A percentile compares a stretch with the other conserved stretches of the same genome.
Evolutionary conservation across 1,140 invertebrate species (phyloP).

Genomic region (Cotesia vestalis): DNA sequence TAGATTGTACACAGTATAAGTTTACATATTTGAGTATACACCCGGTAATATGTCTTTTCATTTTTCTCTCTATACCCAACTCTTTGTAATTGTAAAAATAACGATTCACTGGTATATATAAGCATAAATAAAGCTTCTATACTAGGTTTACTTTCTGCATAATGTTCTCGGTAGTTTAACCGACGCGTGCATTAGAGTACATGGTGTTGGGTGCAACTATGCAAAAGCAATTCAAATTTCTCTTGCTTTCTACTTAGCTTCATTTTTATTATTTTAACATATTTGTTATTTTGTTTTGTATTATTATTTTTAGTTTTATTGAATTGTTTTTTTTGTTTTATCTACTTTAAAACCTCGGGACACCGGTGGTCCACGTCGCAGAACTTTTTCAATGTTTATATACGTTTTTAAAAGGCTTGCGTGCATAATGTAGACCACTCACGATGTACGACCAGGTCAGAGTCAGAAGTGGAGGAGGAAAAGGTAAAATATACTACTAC

Average conservation of each 20-base stretch:
- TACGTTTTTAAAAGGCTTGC: conserved; percentile 47
- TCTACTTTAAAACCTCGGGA: conserved; percentile 11
- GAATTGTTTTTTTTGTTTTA: conserved; percentile 11
- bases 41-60: not conserved
- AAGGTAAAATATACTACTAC: not conserved
- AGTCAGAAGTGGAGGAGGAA: conserved; percentile 18
- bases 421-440: conserved; percentile 52
- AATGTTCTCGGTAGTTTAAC: conserved; percentile 42
- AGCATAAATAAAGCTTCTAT: not conserved
- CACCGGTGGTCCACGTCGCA: conserved; percentile 22
- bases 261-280: not conserved
- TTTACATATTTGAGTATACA: conserved; percentile 2
- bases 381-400: conserved; percentile 53
- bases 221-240: conserved; percentile 51
- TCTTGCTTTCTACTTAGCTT: conserved; percentile 8
- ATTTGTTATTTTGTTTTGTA: not conserved
- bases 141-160: conserved; percentile 38
- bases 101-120: conserved; percentile 19
- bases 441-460: conserved; percentile 25
- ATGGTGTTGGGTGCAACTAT: conserved; percentile 29
- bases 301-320: conserved; percentile 18
- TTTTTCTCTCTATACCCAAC: not conserved
- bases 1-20: not conserved
- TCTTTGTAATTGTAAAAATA: conserved; percentile 45
- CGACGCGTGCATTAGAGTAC: conserved; percentile 21